Base-by-base conservation (phyloP, 1,140 invertebrate species). In the Tetragnatha versicolor region DNA sequence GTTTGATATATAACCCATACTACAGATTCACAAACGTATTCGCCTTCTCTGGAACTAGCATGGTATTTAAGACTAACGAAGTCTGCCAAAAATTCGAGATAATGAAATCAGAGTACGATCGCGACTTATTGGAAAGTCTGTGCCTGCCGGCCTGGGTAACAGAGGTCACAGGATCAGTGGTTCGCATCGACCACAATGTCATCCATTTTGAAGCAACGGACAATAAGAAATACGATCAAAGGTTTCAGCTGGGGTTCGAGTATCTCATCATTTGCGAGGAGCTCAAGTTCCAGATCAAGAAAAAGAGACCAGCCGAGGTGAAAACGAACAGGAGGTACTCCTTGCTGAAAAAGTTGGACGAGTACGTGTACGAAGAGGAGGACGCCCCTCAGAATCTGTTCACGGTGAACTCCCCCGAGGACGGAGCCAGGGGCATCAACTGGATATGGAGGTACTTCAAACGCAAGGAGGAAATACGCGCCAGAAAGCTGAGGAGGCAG, bases 71-170 rank as follows among this genome's bases (percentile, higher is more conserved):
- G 14, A 17, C 42, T 0, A 35, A 77, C 31, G 33, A 65, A 51
- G 55, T 53, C 17, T 53, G 60, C 6, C 33, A 53, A 7, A 22
- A 4, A 20, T 77, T 77, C 20, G 39, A 53, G 7, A 60, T 61
- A 1, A 1, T 7, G 3, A n/a, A 10, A 22, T 22, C 49, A 12
- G 14, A 66, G 27, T 77, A 66, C 31, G 29, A 20, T 33, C 31
- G 37, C 29, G 10, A 12, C 17, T 9, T 14, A n/a, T 39, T 77
- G 6, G 25, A 77, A 33, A 66, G 73, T 17, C n/a, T 77, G n/a
- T 77, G 73, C 42, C 55, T 77, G 6, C 35, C 73, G 20, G 61
- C 49, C 20, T 77, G 73, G 73, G 60, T 77, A 3, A 77, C 73
- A n/a, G 31, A 42, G 14, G 35, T 77, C 29, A 14, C 27, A 39